Conservation (phyloP, 2,888 invertebrate genomes). For the Tortricodes alternella region DNA sequence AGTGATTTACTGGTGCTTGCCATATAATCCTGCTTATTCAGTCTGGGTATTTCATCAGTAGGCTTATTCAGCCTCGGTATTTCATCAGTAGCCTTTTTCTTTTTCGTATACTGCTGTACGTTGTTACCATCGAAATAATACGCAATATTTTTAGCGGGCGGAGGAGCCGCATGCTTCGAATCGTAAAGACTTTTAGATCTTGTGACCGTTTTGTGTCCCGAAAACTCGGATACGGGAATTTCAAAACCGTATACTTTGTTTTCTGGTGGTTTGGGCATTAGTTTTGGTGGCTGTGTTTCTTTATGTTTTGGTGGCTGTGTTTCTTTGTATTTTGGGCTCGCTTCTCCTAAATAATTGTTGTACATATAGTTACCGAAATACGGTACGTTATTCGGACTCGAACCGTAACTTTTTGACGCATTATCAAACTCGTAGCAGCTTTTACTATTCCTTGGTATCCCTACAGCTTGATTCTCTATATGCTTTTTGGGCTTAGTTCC, state of each 20-base stretch:
- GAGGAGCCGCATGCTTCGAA: slow-evolving; percentile 57
- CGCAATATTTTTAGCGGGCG: slow-evolving; percentile 74
- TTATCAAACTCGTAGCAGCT: slow-evolving; percentile 80
- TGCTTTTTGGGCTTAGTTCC: slow-evolving; percentile 74
- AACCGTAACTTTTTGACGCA: slow-evolving; percentile 84
- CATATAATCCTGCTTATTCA: slow-evolving; percentile 81
- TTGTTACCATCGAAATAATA: slow-evolving; percentile 78
- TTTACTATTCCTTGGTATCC: slow-evolving; percentile 70
- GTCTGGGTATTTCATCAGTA: slow-evolving; percentile 83
- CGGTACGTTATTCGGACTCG: slow-evolving; percentile 83
- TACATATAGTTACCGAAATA: slow-evolving; percentile 81
- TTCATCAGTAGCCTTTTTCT: slow-evolving; percentile 75
- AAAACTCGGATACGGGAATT: slow-evolving; percentile 54
- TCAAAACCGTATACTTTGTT: slow-evolving; percentile 72
- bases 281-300: slow-evolving; percentile 46
- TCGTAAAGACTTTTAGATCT: slow-evolving; percentile 75
- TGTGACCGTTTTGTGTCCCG: slow-evolving; percentile 73
- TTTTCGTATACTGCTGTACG: slow-evolving; percentile 64
- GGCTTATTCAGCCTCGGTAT: slow-evolving; percentile 81
- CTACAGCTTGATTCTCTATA: slow-evolving; percentile 49
- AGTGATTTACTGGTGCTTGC: slow-evolving; percentile 73
- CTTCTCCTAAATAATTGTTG: slow-evolving; percentile 69
- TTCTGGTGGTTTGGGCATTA: slow-evolving; percentile 49
- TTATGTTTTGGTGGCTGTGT: slow-evolving; percentile 53
- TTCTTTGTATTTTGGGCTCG: slow-evolving; percentile 57